Conservation (phyloP, 1,140 invertebrate species). For the Drosophila yakuba region DNA sequence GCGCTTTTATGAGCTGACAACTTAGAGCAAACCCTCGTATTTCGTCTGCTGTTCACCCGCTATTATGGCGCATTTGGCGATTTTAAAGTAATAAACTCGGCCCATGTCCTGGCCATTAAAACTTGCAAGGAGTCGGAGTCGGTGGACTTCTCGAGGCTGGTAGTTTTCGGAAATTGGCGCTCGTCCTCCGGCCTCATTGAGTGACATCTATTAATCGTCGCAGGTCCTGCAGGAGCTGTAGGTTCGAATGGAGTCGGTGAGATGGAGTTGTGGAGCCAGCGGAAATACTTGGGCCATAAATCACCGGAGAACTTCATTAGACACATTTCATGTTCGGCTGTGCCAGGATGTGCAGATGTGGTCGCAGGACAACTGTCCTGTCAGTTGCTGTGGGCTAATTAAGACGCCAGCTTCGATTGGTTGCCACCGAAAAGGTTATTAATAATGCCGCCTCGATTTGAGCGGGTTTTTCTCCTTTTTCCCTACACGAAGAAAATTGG, state of each 20-base stretch:
- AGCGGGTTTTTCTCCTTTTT: not conserved
- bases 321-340: constrained; percentile 58
- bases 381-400: constrained; percentile 58
- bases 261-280: constrained; percentile 6
- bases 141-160: constrained; percentile 8
- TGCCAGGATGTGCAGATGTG: constrained; percentile 36
- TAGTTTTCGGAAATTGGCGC: constrained; percentile 74
- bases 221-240: constrained; percentile 21
- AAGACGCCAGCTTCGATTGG: constrained; percentile 58
- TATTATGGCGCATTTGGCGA: constrained; percentile 67
- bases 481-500: constrained; percentile 48
- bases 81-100: constrained; percentile 79
- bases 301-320: constrained; percentile 73
- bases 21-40: constrained; percentile 12
- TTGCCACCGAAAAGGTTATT: constrained; percentile 54
- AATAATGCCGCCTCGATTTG: constrained; percentile 48
- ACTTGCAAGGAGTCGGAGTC: constrained; percentile 19
- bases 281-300: constrained; percentile 69
- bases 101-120: constrained; percentile 68
- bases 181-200: constrained; percentile 56
- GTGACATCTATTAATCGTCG: constrained; percentile 75
- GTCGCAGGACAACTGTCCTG: constrained; percentile 57
- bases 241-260: constrained; percentile 11
- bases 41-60: constrained; percentile 14
- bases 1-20: constrained; percentile 75